Evolutionary conservation across 1,140 invertebrate genomes (phyloP), one percentile per base, ranked within the genome.

Genomic region (Triops cancriformis): DNA sequence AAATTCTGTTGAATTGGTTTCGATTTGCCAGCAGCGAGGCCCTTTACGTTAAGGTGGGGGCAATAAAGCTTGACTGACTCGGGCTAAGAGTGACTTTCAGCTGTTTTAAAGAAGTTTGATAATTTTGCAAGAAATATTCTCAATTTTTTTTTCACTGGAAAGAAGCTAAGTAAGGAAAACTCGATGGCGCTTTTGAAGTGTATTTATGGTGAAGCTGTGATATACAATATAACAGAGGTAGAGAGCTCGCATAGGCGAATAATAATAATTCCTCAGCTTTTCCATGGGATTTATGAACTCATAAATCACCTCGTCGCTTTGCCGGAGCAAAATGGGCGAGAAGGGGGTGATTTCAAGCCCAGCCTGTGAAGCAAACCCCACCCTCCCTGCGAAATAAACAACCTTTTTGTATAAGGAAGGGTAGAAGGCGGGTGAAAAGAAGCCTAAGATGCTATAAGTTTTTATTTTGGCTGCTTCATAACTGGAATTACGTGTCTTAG

Each of bases 211-310:
- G 51, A 64, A 64, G 51, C 51, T 64, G 51, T 64, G 51, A 64
- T 64, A 64, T 64, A 64, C 51, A 64, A 64, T 64, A 37, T 37
- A 64, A 64, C 51, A 64, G 51, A 64, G 51, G 51, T 64, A 64
- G 51, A 64, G 31, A 37, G 51, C 51, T 18, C 23, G 51, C 51
- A 64, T 64, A 64, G 51, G 51, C 51, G 51, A 64, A 64, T 64
- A 64, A 64, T 64, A 64, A 64, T 64, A 64, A 64, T 64, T 64
- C 51, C 51, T 64, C 51, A 64, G 51, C 51, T 64, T 64, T 64
- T 64, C 51, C 51, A 6, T 18, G 51, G 51, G 51, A 64, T 64
- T 64, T 64, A 64, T 64, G 51, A 64, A 64, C 51, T 64, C 51
- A 64, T 64, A 64, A 64, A 64, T 64, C 51, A 64, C 51, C 51